Evolutionary conservation across 2,113 vertebrate genomes (phyloP).

Genomic region (human): DNA sequence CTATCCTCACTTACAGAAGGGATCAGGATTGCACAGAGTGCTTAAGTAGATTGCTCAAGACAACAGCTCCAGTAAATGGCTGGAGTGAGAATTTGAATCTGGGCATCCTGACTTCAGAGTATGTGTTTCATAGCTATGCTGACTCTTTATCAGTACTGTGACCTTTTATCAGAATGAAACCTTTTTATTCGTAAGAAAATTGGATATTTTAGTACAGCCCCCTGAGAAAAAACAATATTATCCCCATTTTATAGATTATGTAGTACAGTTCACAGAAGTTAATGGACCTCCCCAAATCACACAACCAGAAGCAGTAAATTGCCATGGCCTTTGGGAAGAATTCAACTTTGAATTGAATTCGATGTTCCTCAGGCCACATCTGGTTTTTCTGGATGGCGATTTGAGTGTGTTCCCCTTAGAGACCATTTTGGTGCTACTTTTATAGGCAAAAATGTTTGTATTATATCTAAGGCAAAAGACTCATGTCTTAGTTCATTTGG

Average conservation of each 20-base stretch:
- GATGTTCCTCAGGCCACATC: not conserved
- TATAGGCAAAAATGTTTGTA: not conserved
- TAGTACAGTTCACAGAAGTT: not conserved
- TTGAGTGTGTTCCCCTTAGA: not conserved
- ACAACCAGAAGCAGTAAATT: not conserved
- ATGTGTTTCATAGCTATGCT: not conserved
- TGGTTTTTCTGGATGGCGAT: not conserved
- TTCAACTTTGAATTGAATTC: not conserved
- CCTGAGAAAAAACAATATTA: not conserved
- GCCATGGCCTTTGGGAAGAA: not conserved
- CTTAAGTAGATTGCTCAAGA: not conserved
- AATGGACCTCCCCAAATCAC: not conserved
- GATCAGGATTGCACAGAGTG: not conserved
- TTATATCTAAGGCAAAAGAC: not conserved
- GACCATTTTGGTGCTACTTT: not conserved
- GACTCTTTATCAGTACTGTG: not conserved
- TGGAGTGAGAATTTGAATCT: not conserved
- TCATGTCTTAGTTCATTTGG: not conserved
- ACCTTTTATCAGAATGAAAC: not conserved
- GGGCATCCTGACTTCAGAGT: not conserved
- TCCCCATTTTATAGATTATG: not conserved
- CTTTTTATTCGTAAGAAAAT: not conserved
- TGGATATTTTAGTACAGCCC: not conserved
- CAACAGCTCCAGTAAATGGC: not conserved
- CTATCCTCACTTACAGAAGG: not conserved